Percentiles rank a stretch among this genome's conserved stretches.
Evolutionary conservation across 2,113 vertebrate species (phyloP).

Genomic region (Garra rufa): DNA sequence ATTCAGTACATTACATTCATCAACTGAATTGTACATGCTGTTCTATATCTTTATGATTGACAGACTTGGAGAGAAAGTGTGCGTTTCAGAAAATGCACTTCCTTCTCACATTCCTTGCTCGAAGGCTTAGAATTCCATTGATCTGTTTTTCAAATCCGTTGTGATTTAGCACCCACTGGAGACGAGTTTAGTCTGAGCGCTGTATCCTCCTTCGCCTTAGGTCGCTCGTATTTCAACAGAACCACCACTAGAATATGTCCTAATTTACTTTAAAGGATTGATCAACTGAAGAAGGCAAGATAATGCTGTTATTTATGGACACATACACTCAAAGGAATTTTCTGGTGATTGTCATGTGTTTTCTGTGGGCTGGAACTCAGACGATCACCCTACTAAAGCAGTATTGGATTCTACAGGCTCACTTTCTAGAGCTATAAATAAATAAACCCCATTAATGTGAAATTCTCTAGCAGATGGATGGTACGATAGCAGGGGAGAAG

Average conservation of each 20-base stretch:
- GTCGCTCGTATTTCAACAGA: slow-evolving; percentile 29
- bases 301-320: slow-evolving; percentile 34
- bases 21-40: slow-evolving; percentile 17
- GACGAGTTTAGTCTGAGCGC: slow-evolving; percentile 43
- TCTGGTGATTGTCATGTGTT: not conserved
- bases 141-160: slow-evolving; percentile 37
- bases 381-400: not conserved
- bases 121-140: slow-evolving; percentile 50
- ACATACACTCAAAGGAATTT: slow-evolving; percentile 8
- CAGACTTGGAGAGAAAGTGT: not conserved
- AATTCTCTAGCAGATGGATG: not conserved
- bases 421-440: slow-evolving; percentile 12
- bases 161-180: slow-evolving; percentile 44
- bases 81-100: slow-evolving; percentile 29
- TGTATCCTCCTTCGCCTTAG: slow-evolving; percentile 6
- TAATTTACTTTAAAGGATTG: not conserved
- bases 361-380: not conserved
- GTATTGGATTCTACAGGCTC: slow-evolving; percentile 17
- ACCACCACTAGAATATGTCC: not conserved
- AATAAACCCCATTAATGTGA: slow-evolving; percentile 33
- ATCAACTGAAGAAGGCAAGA: not conserved
- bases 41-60: slow-evolving; percentile 29
- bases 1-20: slow-evolving; percentile 35
- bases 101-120: slow-evolving; percentile 34
- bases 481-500: not conserved